Base-by-base conservation (phyloP, 2,888 invertebrate species). In the Cheilosia vulpina region DNA sequence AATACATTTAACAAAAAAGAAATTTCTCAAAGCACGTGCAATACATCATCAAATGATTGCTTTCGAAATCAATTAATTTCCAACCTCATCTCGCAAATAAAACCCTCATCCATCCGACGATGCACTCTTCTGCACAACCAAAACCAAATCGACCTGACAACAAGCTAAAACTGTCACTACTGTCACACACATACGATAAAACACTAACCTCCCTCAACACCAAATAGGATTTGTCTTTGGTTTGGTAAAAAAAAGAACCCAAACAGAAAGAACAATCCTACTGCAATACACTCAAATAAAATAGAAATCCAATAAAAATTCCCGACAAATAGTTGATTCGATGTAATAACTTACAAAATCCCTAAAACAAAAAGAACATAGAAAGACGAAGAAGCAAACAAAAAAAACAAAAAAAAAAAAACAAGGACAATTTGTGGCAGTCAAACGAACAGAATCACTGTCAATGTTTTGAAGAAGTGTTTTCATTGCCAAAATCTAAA, bases 401-500 rank as follows among this genome's bases (percentile, higher is more conserved):
- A 13, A 58, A 17, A 24, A 7, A 58, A 9, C n/a, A 24, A 45
- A 55, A 15, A 11, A 13, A 50, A 34, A 79, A 65, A 55, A 69
- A 34, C 80, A 76, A 84, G 80, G 84, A 71, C 84, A 80, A 65
- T 75, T 75, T 50, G 69, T 69, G 75, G 65, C 71, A 80, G 75
- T 71, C 80, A 71, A 82, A 60, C 65, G 69, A 65, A 80, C 84
- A 50, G 71, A 84, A 75, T 84, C 84, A 84, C 80, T 84, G 84
- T 84, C 84, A 84, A 84, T 79, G 84, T 66, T 84, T 80, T 60
- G 84, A 80, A 84, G 52, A 71, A 71, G 75, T 80, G 75, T 66
- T 84, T 84, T 84, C 80, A 84, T 76, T 84, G 84, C 75, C 84
- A 80, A 84, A 84, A 80, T 66, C 62, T 45, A 55, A 47, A 52